Percentiles rank a stretch among this genome's conserved stretches.
These are phyloP conservation scores for Salmo trutta DNA, from an alignment of 2,797 vertebrate species.

Conservation along the genomic window DNA sequence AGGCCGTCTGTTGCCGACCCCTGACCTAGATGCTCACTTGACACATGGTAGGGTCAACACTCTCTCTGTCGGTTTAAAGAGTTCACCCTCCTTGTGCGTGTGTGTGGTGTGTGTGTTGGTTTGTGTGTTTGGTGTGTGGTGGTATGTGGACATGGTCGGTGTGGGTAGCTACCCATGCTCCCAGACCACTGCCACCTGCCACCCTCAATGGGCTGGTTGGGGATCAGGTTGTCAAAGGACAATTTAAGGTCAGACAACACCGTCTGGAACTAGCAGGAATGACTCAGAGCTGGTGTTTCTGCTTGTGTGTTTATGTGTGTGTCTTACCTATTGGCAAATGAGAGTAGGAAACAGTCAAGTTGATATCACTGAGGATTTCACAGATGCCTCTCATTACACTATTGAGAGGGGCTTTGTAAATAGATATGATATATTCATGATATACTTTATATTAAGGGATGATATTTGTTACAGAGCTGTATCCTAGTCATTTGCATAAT, in stretches of 20 bases:
- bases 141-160: neutral
- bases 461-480: neutral
- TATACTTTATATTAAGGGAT: neutral
- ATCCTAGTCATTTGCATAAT: no score
- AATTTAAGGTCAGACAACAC: no score
- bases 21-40: neutral
- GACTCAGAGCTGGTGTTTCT: conserved; percentile 3
- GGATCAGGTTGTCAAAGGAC: no score
- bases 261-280: no score
- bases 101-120: no score
- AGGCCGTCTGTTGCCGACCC: neutral
- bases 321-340: no score
- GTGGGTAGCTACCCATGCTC: no score
- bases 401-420: no score
- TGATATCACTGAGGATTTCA: neutral
- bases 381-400: neutral
- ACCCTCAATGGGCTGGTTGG: no score
- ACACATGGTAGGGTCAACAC: neutral
- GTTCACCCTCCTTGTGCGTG: neutral
- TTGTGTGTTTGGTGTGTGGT: neutral
- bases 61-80: neutral
- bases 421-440: neutral
- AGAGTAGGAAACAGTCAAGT: neutral
- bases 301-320: neutral
- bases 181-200: no score